Evolutionary conservation across 2,888 invertebrate species (phyloP).

Genomic region (Boloria selene): DNA sequence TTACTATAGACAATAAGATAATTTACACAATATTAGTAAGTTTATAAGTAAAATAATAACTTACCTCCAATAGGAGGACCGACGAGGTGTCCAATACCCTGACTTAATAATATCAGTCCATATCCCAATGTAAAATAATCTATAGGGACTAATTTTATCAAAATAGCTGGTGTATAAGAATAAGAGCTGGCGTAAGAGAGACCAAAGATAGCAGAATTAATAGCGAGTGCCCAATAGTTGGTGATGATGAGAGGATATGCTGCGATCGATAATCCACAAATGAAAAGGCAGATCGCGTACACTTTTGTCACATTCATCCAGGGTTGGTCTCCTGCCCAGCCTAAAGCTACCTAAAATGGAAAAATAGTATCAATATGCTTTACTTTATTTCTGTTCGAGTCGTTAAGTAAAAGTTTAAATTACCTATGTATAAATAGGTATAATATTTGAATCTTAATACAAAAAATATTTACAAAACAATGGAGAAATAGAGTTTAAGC

Average conservation of each 20-base stretch:
- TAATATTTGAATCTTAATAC: too few relatives aligned
- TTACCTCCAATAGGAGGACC: conserved; percentile 96
- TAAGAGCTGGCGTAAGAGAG: conserved; percentile 95
- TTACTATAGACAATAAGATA: neutral
- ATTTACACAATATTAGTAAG: neutral
- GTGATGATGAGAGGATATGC: conserved; percentile 82
- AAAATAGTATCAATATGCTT: neutral
- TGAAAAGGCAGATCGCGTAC: conserved; percentile 89
- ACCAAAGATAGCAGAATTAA: conserved; percentile 88
- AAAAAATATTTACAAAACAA: too few relatives aligned
- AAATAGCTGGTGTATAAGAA: conserved; percentile 93
- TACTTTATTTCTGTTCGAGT: neutral
- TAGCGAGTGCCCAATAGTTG: conserved; percentile 72
- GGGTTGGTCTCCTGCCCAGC: conserved; percentile 93
- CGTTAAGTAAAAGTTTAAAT: too few relatives aligned
- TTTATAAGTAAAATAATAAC: conserved; percentile 19
- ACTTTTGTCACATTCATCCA: conserved; percentile 92
- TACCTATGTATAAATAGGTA: too few relatives aligned
- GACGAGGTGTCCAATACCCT: conserved; percentile 95
- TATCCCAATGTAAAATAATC: conserved; percentile 96
- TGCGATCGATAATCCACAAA: conserved; percentile 84
- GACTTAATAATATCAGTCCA: conserved; percentile 92
- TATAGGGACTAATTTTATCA: conserved; percentile 93
- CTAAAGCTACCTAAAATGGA: conserved; percentile 85
- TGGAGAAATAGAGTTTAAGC: too few relatives aligned